These are phyloP conservation scores for Dione juno DNA, from an alignment of 2,888 invertebrate species.

Conservation along the genomic window DNA sequence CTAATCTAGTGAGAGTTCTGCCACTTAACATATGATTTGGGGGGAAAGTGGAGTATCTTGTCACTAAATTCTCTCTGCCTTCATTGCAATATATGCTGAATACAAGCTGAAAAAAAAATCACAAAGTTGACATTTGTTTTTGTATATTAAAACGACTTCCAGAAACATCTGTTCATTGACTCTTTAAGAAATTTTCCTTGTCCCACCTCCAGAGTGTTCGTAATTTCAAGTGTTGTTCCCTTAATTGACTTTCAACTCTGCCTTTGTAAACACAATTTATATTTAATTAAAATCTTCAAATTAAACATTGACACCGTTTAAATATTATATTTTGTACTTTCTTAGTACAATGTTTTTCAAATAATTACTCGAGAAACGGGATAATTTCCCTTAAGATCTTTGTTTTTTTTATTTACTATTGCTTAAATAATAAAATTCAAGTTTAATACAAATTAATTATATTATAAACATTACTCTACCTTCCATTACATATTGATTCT, in stretches of 20 bases:
- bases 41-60: too few relatives aligned
- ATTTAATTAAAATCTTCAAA: constrained; percentile 30
- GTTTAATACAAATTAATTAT: too few relatives aligned
- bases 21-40: too few relatives aligned
- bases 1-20: too few relatives aligned
- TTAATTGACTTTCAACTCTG: constrained; percentile 27
- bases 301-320: constrained; percentile 7
- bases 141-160: neutral
- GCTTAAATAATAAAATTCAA: too few relatives aligned
- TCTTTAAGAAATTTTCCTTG: constrained; percentile 12
- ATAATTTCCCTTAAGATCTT: too few relatives aligned
- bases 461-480: too few relatives aligned
- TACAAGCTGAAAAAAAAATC: too few relatives aligned
- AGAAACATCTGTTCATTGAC: constrained; percentile 16
- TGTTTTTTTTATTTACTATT: too few relatives aligned
- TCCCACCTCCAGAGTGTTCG: constrained; percentile 14
- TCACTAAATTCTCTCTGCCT: too few relatives aligned
- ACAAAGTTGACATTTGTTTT: neutral
- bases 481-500: too few relatives aligned
- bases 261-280: constrained; percentile 28
- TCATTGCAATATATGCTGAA: too few relatives aligned
- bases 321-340: constrained; percentile 6
- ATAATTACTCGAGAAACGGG: neutral
- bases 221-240: constrained; percentile 23
- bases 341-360: neutral